Base-by-base conservation (phyloP, 2,113 vertebrate species). In the Daphoenositta chrysoptera region DNA sequence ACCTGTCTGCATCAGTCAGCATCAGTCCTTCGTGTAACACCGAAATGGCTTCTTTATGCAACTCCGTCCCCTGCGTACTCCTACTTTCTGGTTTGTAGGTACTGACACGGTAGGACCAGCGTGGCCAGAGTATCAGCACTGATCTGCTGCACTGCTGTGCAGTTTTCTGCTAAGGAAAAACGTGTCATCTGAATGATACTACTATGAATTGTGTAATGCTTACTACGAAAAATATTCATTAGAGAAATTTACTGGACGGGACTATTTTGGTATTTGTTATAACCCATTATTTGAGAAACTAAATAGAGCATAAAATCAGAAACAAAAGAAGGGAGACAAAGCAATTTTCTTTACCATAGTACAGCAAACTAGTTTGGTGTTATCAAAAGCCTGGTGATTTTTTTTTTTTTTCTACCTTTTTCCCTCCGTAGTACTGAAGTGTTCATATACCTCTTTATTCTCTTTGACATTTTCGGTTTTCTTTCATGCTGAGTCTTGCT, bases 61-160 rank as follows among this genome's bases (percentile, higher is more conserved):
- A 7, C 24, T 78, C 8, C 0, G 9, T 69, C 27, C 31, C 22
- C 48, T 31, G 37, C 9, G 19, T 13, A 6, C 17, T 40, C 10
- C 13, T 33, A 11, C 28, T 37, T 65, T 72, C 16, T 35, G 19
- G 48, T 57, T 37, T 27, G 14, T 15, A 15, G 31, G 20, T 61
- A 17, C 27, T 21, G 60, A 37, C 6, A 4, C 3, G 15, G 37
- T 5, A 60, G 65, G 60, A 80, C 17, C 26, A 31, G 54, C 18
- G 5, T 0, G 11, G 44, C 16, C 40, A 35, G 15, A 1, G 15
- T 33, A 56, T 44, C 47, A 7, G 47, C 3, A 4, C 22, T 26
- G 9, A 20, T n/a, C 37, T 39, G 14, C 21, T 47, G 39, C 20
- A 13, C 7, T 45, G 7, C 27, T 15, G 65, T 45, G 27, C 47